Conservation (phyloP, 2,797 vertebrate genomes). For the Crocidura indochinensis region DNA sequence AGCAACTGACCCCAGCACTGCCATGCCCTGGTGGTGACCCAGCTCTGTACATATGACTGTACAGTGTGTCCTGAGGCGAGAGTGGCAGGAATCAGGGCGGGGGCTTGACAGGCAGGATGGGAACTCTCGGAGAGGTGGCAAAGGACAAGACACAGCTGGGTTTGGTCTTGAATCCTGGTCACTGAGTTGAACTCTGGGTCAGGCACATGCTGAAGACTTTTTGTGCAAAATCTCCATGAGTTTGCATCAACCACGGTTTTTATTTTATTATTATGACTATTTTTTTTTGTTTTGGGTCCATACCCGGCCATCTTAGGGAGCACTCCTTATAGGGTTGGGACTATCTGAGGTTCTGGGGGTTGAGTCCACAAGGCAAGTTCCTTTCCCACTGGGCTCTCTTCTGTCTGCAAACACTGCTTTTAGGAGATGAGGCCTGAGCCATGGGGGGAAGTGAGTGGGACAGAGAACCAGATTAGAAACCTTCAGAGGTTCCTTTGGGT, state of each 20-base stretch:
- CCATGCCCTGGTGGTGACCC: accelerated
- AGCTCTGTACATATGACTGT: neutral
- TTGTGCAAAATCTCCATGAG: neutral
- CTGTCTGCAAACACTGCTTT: neutral
- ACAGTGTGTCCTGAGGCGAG: neutral
- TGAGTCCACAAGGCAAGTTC: too few relatives aligned
- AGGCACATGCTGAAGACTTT: neutral
- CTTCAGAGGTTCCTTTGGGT: neutral
- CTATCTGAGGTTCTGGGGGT: too few relatives aligned
- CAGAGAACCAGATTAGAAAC: neutral
- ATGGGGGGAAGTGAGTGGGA: neutral
- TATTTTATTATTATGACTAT: too few relatives aligned
- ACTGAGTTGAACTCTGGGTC: neutral
- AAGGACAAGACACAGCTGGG: neutral
- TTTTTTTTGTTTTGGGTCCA: too few relatives aligned
- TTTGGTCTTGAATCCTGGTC: neutral
- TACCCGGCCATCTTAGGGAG: too few relatives aligned
- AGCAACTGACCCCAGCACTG: neutral
- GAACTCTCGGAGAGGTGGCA: neutral
- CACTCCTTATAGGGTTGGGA: too few relatives aligned
- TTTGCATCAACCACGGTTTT: neutral
- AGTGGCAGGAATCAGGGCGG: neutral
- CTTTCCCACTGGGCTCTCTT: too few relatives aligned
- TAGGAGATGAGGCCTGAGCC: constrained; percentile 17
- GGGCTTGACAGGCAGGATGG: constrained; percentile 2